A percentile compares a stretch with the other conserved stretches of the same genome.
These are phyloP conservation scores for Novumbra hubbsi DNA, from an alignment of 2,797 vertebrate genomes.

Conservation along the genomic window DNA sequence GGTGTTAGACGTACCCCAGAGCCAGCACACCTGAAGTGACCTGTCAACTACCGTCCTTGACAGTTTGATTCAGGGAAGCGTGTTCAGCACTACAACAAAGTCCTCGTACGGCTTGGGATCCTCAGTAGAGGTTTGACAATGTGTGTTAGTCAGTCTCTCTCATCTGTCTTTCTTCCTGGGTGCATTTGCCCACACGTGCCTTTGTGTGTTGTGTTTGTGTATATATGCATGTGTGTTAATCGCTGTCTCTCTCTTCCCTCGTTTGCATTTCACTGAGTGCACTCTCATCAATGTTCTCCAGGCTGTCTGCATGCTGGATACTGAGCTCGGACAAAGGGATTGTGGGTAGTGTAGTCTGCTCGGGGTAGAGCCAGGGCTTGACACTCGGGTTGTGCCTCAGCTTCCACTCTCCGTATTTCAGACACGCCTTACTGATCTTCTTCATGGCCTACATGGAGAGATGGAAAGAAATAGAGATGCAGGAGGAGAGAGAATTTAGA, in stretches of 20 bases:
- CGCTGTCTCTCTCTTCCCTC: slow-evolving; percentile 82
- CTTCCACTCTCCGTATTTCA: slow-evolving; percentile 94
- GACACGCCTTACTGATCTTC: slow-evolving; percentile 90
- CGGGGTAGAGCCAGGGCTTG: slow-evolving; percentile 93
- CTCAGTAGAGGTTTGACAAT: slow-evolving; percentile 7
- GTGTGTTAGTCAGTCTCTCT: not conserved
- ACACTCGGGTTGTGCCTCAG: slow-evolving; percentile 82
- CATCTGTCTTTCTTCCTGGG: not conserved
- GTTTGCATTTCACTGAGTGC: slow-evolving; percentile 79
- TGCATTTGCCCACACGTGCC: no score
- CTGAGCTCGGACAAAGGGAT: slow-evolving; percentile 85
- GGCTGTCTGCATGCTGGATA: slow-evolving; percentile 88
- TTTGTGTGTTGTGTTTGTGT: slow-evolving; percentile 24
- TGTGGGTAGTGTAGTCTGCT: slow-evolving; percentile 85
- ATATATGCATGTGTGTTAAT: slow-evolving; percentile 53
- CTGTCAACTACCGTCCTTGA: no score
- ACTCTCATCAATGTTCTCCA: slow-evolving; percentile 97
- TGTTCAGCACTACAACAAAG: no score
- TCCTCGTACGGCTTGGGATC: no score
- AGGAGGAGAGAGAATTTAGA: not conserved
- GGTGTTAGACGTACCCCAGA: no score
- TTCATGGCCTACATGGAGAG: slow-evolving; percentile 83
- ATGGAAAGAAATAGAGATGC: slow-evolving; percentile 5
- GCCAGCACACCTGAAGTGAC: no score
- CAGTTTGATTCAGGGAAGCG: no score